Conservation (phyloP, 2,888 invertebrate genomes). For the Julus scandinavius region DNA sequence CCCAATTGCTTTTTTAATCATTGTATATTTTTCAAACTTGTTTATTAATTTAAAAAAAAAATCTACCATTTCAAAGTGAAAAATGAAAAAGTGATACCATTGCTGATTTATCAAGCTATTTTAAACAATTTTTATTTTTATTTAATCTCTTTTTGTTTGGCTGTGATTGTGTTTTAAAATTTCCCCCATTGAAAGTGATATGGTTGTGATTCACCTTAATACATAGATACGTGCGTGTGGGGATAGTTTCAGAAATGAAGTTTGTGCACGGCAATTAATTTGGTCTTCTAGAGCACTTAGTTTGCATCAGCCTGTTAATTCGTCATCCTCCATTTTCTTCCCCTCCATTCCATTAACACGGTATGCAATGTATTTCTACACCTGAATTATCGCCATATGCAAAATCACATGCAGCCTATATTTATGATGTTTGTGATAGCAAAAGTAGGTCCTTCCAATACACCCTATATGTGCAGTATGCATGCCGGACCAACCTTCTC, state of each 20-base stretch:
- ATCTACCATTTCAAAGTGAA: no score
- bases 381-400: background rate
- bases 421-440: constrained; percentile 15
- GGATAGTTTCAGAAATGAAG: background rate
- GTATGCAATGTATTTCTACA: background rate
- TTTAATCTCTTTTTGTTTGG: no score
- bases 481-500: background rate
- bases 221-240: background rate
- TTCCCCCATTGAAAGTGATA: no score
- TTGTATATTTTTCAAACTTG: no score
- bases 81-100: no score
- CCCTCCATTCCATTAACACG: background rate
- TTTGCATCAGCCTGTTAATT: background rate
- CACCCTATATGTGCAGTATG: background rate
- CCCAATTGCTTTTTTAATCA: no score
- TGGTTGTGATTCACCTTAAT: background rate
- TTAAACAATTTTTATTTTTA: no score
- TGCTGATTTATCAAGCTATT: no score
- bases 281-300: background rate
- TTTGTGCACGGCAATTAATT: background rate
- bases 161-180: no score
- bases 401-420: background rate
- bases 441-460: background rate
- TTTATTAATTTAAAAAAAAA: no score
- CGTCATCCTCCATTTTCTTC: background rate